Evolutionary conservation across 2,888 invertebrate species (phyloP).

Genomic region (Scaptodrosophila latifasciaeformis): DNA sequence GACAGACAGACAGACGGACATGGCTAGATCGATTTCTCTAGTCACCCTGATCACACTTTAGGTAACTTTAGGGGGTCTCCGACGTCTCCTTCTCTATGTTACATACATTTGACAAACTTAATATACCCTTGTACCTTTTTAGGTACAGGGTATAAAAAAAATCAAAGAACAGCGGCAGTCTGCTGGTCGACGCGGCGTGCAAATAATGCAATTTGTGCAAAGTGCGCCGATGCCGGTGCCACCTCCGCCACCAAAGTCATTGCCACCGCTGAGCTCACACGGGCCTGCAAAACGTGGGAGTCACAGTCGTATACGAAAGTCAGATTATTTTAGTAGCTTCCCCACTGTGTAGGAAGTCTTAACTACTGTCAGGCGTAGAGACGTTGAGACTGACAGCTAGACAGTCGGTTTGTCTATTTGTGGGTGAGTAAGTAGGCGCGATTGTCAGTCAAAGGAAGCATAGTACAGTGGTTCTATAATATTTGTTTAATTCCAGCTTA

Average conservation of each 20-base stretch:
- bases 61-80: no score
- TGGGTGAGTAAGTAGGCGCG: slow-evolving; percentile 2
- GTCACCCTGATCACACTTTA: no score
- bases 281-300: slow-evolving; percentile 52
- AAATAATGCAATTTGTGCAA: slow-evolving; percentile 68
- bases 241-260: no score
- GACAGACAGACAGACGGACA: no score
- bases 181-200: slow-evolving; percentile 57
- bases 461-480: no score
- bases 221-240: slow-evolving; percentile 38
- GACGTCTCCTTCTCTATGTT: no score
- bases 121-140: no score
- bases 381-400: slow-evolving; percentile 48
- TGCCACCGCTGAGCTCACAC: slow-evolving; percentile 20
- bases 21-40: no score
- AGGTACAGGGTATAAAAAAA: no score
- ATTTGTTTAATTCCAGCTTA: no score
- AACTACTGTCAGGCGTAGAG: slow-evolving; percentile 32
- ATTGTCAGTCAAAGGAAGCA: not conserved
- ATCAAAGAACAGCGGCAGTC: no score
- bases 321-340: slow-evolving; percentile 64
- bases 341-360: slow-evolving; percentile 54
- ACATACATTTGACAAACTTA: no score
- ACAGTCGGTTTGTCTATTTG: not conserved
- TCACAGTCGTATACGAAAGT: slow-evolving; percentile 26